Percentiles rank a stretch among this genome's conserved stretches.
Evolutionary conservation across 1,140 invertebrate genomes (phyloP).

Genomic region (Lineus longissimus): DNA sequence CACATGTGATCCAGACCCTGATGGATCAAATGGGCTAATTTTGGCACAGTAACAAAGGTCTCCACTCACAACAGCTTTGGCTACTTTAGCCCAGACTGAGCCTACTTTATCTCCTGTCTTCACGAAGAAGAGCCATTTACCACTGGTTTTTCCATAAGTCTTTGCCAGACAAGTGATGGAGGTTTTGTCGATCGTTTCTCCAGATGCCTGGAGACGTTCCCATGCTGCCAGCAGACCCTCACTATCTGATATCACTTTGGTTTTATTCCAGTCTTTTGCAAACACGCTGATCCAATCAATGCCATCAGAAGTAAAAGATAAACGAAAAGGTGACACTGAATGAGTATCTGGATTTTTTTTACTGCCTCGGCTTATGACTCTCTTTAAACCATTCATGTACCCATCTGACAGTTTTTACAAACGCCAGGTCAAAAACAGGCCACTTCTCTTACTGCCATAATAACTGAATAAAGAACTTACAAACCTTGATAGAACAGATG

Average conservation of each 20-base stretch:
- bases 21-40: conserved; percentile 8
- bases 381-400: too few species aligned
- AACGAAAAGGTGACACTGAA: too few species aligned
- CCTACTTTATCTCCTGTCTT: conserved; percentile 21
- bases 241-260: background rate
- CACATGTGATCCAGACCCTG: conserved; percentile 13
- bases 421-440: too few species aligned
- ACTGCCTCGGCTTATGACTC: too few species aligned
- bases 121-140: conserved; percentile 27
- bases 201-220: conserved; percentile 18
- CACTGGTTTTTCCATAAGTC: conserved; percentile 11
- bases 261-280: too few species aligned
- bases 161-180: conserved; percentile 21
- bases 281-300: too few species aligned
- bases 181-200: conserved; percentile 15
- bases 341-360: too few species aligned
- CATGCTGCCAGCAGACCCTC: conserved; percentile 11
- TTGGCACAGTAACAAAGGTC: conserved; percentile 8
- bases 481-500: too few species aligned
- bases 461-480: too few species aligned
- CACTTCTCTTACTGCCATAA: too few species aligned
- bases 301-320: too few species aligned
- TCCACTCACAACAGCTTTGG: conserved; percentile 16
- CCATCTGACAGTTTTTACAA: too few species aligned
- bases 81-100: conserved; percentile 24